Conservation (phyloP, 2,888 invertebrate genomes). For the Mactromeris polynyma region DNA sequence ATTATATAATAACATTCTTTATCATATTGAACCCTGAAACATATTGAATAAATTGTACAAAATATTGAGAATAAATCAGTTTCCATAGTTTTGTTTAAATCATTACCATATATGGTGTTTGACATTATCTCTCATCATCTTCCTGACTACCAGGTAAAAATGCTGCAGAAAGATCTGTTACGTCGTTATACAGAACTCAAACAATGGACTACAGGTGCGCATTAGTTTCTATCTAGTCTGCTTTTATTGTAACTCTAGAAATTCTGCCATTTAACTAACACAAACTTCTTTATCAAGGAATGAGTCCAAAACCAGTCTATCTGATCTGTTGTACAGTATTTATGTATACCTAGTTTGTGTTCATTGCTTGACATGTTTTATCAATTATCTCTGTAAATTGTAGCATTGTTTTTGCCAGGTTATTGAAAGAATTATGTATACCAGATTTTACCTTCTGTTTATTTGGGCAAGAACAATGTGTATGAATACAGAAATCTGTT, state of each 20-base stretch:
- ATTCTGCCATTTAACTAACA: background rate
- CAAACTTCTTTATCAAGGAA: background rate
- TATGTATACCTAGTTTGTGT: background rate
- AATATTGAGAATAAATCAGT: constrained; percentile 6
- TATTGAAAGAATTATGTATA: background rate
- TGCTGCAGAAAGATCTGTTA: constrained; percentile 81
- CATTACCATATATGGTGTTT: constrained; percentile 26
- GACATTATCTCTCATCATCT: constrained; percentile 28
- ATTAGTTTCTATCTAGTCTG: constrained; percentile 32
- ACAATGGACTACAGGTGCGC: constrained; percentile 81
- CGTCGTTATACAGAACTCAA: constrained; percentile 82
- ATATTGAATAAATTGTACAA: no score
- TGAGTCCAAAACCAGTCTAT: background rate
- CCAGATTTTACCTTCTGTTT: no score
- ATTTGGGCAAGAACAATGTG: no score
- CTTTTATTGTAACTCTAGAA: constrained; percentile 31
- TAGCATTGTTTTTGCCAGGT: background rate
- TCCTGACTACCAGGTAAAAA: constrained; percentile 77
- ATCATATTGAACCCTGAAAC: background rate
- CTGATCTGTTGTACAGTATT: background rate
- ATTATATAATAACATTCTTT: no score
- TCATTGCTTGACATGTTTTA: background rate
- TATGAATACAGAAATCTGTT: no score
- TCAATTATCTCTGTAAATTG: background rate
- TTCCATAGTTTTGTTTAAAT: background rate